Percentiles rank a stretch among this genome's conserved stretches.
These are phyloP conservation scores for Semnornis frantzii DNA, from an alignment of 2,113 vertebrate genomes.

Conservation along the genomic window DNA sequence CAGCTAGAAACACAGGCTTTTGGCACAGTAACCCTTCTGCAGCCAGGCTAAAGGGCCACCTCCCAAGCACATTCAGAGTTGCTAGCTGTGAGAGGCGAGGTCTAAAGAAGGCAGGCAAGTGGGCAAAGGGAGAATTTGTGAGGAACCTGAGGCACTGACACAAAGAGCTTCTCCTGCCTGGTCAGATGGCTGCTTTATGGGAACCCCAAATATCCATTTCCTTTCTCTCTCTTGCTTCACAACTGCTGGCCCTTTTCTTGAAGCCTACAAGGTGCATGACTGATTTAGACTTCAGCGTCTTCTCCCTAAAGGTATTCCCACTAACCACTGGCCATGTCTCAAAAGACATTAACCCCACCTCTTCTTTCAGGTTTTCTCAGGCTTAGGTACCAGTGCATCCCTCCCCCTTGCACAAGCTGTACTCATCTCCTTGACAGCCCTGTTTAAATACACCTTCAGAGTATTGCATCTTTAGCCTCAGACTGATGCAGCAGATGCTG, in stretches of 20 bases:
- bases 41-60: not conserved
- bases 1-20: not conserved
- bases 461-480: not conserved
- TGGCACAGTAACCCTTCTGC: not conserved
- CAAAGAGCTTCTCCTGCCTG: not conserved
- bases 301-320: not conserved
- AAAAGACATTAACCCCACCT: not conserved
- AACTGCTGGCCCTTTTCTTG: not conserved
- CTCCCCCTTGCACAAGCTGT: rapidly evolving
- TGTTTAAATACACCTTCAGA: not conserved
- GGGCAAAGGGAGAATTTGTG: not conserved
- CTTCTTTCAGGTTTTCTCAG: not conserved
- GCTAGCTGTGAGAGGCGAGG: not conserved
- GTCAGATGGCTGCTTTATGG: not conserved
- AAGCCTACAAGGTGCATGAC: not conserved
- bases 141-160: not conserved
- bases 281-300: not conserved
- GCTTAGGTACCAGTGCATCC: not conserved
- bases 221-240: not conserved
- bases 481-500: not conserved
- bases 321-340: not conserved
- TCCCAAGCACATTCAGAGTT: not conserved
- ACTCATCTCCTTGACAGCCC: rapidly evolving
- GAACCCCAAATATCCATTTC: not conserved
- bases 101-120: not conserved